Percentiles rank a stretch among this genome's conserved stretches.
phyloP scores from a whole-genome alignment of 2,888 invertebrate species.

The Synergus japonicus region DNA sequence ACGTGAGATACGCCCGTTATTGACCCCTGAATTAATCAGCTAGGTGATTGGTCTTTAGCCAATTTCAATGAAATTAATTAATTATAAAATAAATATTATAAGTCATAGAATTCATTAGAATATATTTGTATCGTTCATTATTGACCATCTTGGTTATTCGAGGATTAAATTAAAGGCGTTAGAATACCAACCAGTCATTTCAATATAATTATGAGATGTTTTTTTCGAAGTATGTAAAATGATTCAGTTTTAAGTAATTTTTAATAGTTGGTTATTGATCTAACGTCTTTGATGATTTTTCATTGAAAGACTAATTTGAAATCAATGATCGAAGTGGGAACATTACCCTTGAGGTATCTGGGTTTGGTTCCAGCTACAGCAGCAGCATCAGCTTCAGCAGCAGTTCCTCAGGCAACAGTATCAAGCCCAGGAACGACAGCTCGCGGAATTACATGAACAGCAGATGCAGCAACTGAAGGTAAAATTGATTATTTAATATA shows the following conservation, averaged over 20 bases:
- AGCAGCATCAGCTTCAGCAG: constrained; percentile 95
- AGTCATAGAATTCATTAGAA: no score
- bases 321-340: constrained; percentile 25
- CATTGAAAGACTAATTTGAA: constrained; percentile 21
- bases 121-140: constrained; percentile 3
- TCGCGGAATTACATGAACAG: constrained; percentile 93
- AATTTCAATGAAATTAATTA: no score
- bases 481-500: constrained; percentile 55
- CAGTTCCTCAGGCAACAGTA: constrained; percentile 94
- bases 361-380: constrained; percentile 88
- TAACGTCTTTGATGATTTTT: neutral
- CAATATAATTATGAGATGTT: neutral
- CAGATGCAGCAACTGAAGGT: constrained; percentile 95
- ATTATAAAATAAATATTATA: no score
- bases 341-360: constrained; percentile 74
- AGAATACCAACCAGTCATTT: constrained; percentile 7
- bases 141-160: neutral
- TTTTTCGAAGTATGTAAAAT: neutral
- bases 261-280: neutral
- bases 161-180: neutral
- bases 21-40: no score
- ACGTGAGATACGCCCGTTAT: no score
- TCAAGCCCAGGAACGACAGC: constrained; percentile 93
- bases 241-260: neutral
- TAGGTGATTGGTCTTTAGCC: no score